Percentiles rank a stretch among this genome's conserved stretches.
Conservation (phyloP, 2,113 vertebrate genomes). For the Bombycilla garrulus region DNA sequence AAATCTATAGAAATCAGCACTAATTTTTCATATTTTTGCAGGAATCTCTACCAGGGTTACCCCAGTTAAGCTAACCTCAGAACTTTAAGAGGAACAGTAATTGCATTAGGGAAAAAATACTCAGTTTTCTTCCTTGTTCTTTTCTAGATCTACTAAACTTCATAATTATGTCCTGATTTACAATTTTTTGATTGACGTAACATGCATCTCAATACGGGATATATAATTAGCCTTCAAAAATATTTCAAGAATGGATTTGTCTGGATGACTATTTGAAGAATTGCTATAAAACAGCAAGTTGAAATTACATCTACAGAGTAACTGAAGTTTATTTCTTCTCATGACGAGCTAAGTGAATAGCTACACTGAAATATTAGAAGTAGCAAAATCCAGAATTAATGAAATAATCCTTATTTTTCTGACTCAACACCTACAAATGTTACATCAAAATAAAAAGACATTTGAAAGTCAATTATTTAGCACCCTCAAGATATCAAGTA, state of each 20-base stretch:
- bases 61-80: background rate
- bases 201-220: background rate
- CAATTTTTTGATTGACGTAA: background rate
- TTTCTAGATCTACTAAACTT: background rate
- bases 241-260: background rate
- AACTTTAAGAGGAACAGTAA: background rate
- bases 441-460: background rate
- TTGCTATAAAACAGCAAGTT: background rate
- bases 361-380: background rate
- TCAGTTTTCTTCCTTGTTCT: background rate
- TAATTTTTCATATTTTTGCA: background rate
- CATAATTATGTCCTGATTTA: background rate
- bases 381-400: background rate
- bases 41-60: background rate
- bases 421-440: background rate
- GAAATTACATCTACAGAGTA: background rate
- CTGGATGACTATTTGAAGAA: background rate
- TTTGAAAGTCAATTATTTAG: background rate
- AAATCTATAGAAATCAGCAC: background rate
- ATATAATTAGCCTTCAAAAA: constrained; percentile 14
- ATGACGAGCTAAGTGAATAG: background rate
- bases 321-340: background rate
- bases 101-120: background rate
- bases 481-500: background rate
- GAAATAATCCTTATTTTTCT: background rate